These are phyloP conservation scores for Tretioscincus oriximinensis DNA, from an alignment of 2,113 vertebrate genomes.

Conservation along the genomic window DNA sequence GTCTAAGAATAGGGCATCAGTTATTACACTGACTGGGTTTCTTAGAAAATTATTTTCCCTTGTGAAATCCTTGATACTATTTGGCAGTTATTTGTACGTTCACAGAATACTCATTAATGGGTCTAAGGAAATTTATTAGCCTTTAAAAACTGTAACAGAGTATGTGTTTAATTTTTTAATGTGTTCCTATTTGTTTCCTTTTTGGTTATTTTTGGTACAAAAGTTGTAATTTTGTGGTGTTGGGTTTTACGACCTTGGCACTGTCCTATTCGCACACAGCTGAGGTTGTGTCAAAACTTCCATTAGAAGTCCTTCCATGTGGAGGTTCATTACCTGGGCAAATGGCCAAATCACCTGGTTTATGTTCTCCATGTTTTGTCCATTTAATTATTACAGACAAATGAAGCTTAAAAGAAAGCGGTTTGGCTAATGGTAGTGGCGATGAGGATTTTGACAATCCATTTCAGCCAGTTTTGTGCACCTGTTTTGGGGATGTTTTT, in stretches of 20 bases:
- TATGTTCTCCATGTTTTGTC: slow-evolving; percentile 1
- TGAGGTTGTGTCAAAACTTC: slow-evolving; percentile 39
- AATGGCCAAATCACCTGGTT: not conserved
- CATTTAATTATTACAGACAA: not conserved
- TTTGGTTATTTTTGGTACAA: slow-evolving; percentile 64
- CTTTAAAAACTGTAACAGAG: slow-evolving; percentile 70
- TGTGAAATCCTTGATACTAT: slow-evolving; percentile 54
- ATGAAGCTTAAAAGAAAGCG: slow-evolving; percentile 9
- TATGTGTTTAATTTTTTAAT: slow-evolving; percentile 69
- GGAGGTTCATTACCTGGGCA: slow-evolving; percentile 12
- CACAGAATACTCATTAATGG: slow-evolving; percentile 59
- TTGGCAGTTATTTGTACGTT: slow-evolving; percentile 55
- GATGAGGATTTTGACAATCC: slow-evolving; percentile 3
- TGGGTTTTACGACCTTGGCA: slow-evolving; percentile 64
- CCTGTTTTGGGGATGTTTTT: not conserved
- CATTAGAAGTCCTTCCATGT: slow-evolving; percentile 25
- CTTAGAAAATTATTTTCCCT: slow-evolving; percentile 43
- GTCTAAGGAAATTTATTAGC: slow-evolving; percentile 67
- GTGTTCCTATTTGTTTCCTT: slow-evolving; percentile 71
- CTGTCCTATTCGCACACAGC: slow-evolving; percentile 27
- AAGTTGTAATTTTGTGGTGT: slow-evolving; percentile 49
- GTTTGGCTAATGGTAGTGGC: not conserved
- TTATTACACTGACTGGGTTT: not conserved
- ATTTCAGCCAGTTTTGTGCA: not conserved
- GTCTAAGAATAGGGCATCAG: not conserved